phyloP scores from a whole-genome alignment of 2,888 invertebrate species.

The Diloba caeruleocephala region DNA sequence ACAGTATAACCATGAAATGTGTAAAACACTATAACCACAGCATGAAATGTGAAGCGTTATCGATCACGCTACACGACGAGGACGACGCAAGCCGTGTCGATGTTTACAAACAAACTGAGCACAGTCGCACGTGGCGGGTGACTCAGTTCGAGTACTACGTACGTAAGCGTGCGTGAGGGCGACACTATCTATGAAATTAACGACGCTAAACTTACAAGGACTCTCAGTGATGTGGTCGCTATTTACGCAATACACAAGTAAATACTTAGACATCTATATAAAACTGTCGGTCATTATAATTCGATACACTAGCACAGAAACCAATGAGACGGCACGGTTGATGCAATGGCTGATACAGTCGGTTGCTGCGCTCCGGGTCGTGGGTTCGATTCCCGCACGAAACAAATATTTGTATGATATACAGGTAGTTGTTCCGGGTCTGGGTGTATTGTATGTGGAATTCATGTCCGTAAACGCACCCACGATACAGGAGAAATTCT shows the following conservation, averaged over 20 bases:
- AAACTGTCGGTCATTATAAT: not conserved
- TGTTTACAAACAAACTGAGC: conserved; percentile 37
- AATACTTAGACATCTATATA: not conserved
- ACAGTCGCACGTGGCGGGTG: conserved; percentile 26
- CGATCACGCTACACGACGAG: conserved; percentile 11
- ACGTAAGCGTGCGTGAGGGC: conserved; percentile 22
- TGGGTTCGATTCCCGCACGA: too few species aligned
- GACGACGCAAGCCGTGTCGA: not conserved
- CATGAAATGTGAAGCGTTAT: conserved; percentile 25
- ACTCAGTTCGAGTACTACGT: conserved; percentile 21
- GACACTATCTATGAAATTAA: conserved; percentile 25
- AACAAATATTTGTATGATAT: too few species aligned
- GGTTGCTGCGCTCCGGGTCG: too few species aligned
- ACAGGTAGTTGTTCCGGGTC: too few species aligned
- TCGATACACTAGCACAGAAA: not conserved
- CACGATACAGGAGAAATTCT: too few species aligned
- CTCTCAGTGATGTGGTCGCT: conserved; percentile 19
- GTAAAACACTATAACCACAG: not conserved
- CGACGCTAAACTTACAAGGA: conserved; percentile 18
- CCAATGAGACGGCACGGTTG: not conserved
- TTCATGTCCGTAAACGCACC: too few species aligned
- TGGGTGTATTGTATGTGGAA: too few species aligned
- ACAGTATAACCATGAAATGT: conserved; percentile 4
- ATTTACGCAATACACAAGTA: conserved; percentile 4
- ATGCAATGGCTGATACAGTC: too few species aligned